Conservation (phyloP, 2,888 invertebrate species). For the Pasiphila rectangulata region DNA sequence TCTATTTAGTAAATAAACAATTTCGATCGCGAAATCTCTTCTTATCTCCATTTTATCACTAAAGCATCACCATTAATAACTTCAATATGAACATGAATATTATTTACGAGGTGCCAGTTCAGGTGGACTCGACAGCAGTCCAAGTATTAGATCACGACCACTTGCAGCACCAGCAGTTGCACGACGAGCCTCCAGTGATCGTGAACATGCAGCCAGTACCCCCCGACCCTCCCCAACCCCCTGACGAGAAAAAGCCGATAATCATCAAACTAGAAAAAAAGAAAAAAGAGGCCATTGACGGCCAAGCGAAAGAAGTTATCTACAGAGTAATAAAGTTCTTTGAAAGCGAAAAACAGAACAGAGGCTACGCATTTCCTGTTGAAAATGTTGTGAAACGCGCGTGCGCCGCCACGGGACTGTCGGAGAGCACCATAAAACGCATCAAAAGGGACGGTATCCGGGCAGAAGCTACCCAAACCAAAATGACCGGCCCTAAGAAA, state of each 20-base stretch:
- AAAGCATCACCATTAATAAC: conserved; percentile 7
- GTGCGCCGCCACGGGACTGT: conserved; percentile 69
- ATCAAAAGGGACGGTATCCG: conserved; percentile 69
- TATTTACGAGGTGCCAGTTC: conserved; percentile 45
- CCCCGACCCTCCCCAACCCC: conserved; percentile 31
- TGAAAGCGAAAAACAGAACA: conserved; percentile 73
- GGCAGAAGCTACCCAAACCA: conserved; percentile 69
- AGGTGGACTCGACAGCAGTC: conserved; percentile 26
- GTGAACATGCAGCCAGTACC: conserved; percentile 40
- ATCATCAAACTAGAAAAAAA: conserved; percentile 52
- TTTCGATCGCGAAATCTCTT: conserved; percentile 3
- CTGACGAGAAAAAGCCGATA: conserved; percentile 50
- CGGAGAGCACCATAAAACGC: conserved; percentile 71
- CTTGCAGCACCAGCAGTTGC: conserved; percentile 30
- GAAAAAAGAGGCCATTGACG: conserved; percentile 73
- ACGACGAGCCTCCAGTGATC: conserved; percentile 33
- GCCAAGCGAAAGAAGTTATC: conserved; percentile 71
- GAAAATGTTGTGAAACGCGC: conserved; percentile 73
- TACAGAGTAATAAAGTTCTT: conserved; percentile 74
- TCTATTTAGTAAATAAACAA: conserved; percentile 31
- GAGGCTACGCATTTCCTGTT: conserved; percentile 71
- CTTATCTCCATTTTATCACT: neutral
- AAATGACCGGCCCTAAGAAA: conserved; percentile 71
- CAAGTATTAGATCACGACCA: conserved; percentile 34
- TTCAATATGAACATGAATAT: conserved; percentile 47